Evolutionary conservation across 2,888 invertebrate genomes (phyloP).

Genomic region (Diabrotica balteata): DNA sequence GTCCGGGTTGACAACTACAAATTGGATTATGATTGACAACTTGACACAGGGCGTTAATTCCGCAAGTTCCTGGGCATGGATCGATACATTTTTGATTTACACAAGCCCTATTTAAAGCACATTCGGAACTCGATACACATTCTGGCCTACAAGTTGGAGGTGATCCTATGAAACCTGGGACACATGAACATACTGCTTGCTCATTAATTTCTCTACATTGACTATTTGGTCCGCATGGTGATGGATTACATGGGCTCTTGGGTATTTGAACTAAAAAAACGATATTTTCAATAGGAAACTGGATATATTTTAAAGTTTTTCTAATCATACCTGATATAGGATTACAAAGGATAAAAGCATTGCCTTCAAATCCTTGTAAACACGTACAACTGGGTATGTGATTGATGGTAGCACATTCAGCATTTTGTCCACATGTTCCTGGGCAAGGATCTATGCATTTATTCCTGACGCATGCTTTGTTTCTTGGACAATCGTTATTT

Average conservation of each 20-base stretch:
- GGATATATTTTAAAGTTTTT: background rate
- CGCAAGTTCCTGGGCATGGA: constrained; percentile 67
- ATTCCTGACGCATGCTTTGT: constrained; percentile 74
- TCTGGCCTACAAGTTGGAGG: constrained; percentile 66
- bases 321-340: constrained; percentile 59
- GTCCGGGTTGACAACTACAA: constrained; percentile 64
- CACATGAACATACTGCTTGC: constrained; percentile 67
- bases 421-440: constrained; percentile 78
- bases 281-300: background rate
- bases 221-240: constrained; percentile 69
- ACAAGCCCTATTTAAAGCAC: constrained; percentile 61
- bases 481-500: constrained; percentile 74
- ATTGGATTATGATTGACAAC: constrained; percentile 68
- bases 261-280: constrained; percentile 42
- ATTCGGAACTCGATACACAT: constrained; percentile 63
- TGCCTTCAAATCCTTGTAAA: constrained; percentile 72
- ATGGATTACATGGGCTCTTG: constrained; percentile 70
- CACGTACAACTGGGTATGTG: constrained; percentile 82
- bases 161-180: constrained; percentile 61
- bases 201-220: constrained; percentile 64
- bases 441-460: constrained; percentile 77
- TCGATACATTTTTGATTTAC: constrained; percentile 64
- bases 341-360: constrained; percentile 74
- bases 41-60: constrained; percentile 63
- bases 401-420: constrained; percentile 75